Base-by-base conservation (phyloP, 1,140 invertebrate species). In the Rhyacophila brunnea region DNA sequence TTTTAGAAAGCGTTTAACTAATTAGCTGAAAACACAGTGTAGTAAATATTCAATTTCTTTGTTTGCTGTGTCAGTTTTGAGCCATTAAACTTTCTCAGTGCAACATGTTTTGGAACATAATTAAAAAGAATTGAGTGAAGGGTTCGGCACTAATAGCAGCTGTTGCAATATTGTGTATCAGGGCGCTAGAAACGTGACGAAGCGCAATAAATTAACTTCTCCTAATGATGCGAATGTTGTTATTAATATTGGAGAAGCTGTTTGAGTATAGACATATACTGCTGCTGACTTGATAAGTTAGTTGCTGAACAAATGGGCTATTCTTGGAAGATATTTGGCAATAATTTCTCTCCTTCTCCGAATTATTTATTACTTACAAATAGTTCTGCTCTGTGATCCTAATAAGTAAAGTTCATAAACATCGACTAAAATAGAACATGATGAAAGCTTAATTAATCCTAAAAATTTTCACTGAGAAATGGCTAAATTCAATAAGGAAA, bases 121-220 rank as follows among this genome's bases (percentile, higher is more conserved):
- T 45, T 45, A 45, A 45, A 45, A 45, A 45, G 43, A 45, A 11
- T 45, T 17, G 43, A 45, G 7, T 19, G 43, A 45, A 45, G 43
- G 43, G 43, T 45, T 45, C 43, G 13, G n/a, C 15, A 40, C n/a
- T 15, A 40, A 40, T 40, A 15, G 43, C 43, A 45, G 43, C 43
- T 45, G 43, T 19, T 45, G 43, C 43, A 45, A 19, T 45, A 45
- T 45, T 45, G 13, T 19, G 43, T 45, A 45, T 19, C 43, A 18
- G 43, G 43, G 43, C 11, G 43, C 6, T 15, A 45, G 43, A 45
- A 28, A 45, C 43, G 43, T 45, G 43, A 45, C 43, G 43, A 45
- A 45, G 43, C 43, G 18, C 43, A 15, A 45, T 45, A 45, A 45
- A 45, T 45, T 45, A 45, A 45, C 43, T 45, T 45, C 43, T 45